Percentiles rank a stretch among this genome's conserved stretches.
These are phyloP conservation scores for Astropecten irregularis DNA, from an alignment of 53 echinoderm and acorn worm species.

Conservation along the genomic window DNA sequence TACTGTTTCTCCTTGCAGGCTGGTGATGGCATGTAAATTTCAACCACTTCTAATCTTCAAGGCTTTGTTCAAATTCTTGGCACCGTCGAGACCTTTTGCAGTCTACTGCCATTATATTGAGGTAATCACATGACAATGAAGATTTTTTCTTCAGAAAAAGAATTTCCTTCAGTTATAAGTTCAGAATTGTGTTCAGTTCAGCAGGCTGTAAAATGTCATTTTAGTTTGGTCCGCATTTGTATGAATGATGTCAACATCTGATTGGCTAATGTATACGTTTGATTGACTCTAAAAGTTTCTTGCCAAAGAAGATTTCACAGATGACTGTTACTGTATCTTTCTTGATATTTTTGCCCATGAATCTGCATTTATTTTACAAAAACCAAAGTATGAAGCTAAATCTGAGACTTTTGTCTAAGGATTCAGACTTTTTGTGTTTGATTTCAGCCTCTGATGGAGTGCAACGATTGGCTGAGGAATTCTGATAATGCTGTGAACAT, in stretches of 20 bases:
- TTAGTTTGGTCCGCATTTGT: too few relatives aligned
- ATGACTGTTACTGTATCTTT: too few relatives aligned
- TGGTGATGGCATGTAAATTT: slow-evolving; percentile 65
- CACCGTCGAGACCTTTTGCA: slow-evolving; percentile 63
- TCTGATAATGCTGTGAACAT: slow-evolving; percentile 72
- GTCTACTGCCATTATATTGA: slow-evolving; percentile 70
- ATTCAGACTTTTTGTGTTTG: too few relatives aligned
- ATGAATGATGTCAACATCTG: background rate
- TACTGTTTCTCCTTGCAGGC: slow-evolving; percentile 36
- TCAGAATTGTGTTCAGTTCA: too few relatives aligned
- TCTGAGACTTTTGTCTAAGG: background rate
- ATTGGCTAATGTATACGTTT: background rate
- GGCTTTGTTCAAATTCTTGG: slow-evolving; percentile 39
- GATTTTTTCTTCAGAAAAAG: background rate
- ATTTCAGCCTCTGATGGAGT: slow-evolving; percentile 78
- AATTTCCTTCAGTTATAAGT: too few relatives aligned
- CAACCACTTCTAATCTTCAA: slow-evolving; percentile 59
- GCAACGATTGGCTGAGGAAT: slow-evolving; percentile 75
- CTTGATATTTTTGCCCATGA: too few relatives aligned
- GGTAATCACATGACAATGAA: slow-evolving; percentile 25
- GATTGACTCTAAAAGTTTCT: background rate
- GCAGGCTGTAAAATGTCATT: too few relatives aligned
- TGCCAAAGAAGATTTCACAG: too few relatives aligned
- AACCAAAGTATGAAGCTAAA: too few relatives aligned
- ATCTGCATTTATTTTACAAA: too few relatives aligned